phyloP scores from a whole-genome alignment of 1,140 invertebrate species.

The Ceratina calcarata region DNA sequence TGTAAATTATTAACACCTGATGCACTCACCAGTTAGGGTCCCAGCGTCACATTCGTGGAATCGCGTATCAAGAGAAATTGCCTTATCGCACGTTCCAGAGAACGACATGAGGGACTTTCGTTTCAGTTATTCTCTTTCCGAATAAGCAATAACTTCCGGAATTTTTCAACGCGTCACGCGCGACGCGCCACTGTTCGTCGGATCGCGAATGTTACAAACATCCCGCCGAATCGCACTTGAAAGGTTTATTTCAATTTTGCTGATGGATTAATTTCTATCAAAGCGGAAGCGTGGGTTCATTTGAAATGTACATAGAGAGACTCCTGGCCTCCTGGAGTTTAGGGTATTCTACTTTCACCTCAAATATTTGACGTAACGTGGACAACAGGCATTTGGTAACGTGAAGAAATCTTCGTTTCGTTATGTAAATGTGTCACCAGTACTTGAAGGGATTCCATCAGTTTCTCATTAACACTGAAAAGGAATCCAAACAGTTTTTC shows the following conservation, averaged over 20 bases:
- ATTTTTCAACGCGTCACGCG: constrained; percentile 4
- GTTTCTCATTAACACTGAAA: no score
- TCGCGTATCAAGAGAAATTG: constrained; percentile 71
- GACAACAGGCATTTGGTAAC: background rate
- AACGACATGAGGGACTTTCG: constrained; percentile 50
- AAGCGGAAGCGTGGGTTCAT: background rate
- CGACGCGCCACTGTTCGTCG: constrained; percentile 28
- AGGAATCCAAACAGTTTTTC: no score
- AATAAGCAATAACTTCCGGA: constrained; percentile 57
- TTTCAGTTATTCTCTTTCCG: constrained; percentile 48
- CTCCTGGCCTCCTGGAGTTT: background rate
- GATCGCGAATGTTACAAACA: background rate
- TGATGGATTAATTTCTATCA: background rate
- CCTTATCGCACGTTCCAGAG: constrained; percentile 49
- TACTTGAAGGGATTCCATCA: no score
- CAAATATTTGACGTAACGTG: constrained; percentile 22
- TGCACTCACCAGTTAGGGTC: constrained; percentile 12
- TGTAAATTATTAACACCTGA: constrained; percentile 38
- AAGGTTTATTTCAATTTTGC: background rate
- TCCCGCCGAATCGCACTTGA: no score
- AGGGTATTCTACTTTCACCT: constrained; percentile 31
- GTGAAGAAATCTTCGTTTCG: background rate
- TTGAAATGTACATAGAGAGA: background rate
- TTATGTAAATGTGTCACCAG: no score
- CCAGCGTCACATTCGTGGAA: constrained; percentile 51